Conservation (phyloP, 1,140 invertebrate species). For the Tachypleus tridentatus region DNA sequence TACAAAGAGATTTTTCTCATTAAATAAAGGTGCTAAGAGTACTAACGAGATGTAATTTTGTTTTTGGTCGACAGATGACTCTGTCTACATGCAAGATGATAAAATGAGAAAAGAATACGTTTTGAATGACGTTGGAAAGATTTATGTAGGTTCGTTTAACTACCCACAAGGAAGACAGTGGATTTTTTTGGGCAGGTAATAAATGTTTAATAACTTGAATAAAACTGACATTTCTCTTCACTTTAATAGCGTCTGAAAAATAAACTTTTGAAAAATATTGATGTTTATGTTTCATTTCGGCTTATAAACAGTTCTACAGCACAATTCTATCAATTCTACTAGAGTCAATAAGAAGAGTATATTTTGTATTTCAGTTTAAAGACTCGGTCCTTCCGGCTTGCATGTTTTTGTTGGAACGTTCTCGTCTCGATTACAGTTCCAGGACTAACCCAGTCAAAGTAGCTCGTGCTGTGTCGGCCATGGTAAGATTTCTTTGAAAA, state of each 20-base stretch:
- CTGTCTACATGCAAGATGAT: slow-evolving; percentile 47
- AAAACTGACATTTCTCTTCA: slow-evolving; percentile 1
- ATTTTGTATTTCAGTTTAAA: slow-evolving; percentile 45
- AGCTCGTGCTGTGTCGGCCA: slow-evolving; percentile 60
- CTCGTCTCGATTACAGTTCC: slow-evolving; percentile 52
- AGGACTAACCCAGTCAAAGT: slow-evolving; percentile 62
- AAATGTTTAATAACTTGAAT: not conserved
- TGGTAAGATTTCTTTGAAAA: slow-evolving; percentile 36
- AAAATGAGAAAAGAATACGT: slow-evolving; percentile 70
- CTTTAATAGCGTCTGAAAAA: not conserved
- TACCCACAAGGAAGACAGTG: slow-evolving; percentile 66
- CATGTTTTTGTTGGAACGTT: slow-evolving; percentile 56
- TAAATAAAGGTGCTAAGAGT: too few species aligned
- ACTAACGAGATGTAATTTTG: not conserved
- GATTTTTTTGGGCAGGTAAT: slow-evolving; percentile 66
- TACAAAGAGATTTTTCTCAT: too few species aligned
- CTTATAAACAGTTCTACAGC: not conserved
- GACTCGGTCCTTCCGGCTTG: slow-evolving; percentile 74
- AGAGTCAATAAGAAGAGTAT: too few species aligned
- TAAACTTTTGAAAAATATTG: not conserved
- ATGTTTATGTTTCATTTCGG: not conserved
- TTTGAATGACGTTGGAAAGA: slow-evolving; percentile 68
- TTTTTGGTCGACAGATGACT: slow-evolving; percentile 29
- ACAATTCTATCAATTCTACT: not conserved
- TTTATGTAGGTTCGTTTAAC: slow-evolving; percentile 76